Evolutionary conservation across 2,113 vertebrate genomes (phyloP).

Genomic region (Pterocles gutturalis): DNA sequence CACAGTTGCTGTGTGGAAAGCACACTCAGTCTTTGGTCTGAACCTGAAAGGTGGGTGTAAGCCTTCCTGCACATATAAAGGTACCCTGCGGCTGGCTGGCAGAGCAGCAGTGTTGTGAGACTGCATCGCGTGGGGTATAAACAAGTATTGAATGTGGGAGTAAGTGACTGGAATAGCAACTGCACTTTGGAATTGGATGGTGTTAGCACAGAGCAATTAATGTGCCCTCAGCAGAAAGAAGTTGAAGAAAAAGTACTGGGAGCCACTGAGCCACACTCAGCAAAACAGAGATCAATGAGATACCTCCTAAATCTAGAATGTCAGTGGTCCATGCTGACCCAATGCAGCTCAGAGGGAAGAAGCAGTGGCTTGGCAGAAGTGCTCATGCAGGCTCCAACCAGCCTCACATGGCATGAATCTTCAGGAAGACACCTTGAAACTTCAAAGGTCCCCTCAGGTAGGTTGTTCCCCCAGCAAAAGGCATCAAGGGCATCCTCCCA

Average conservation of each 20-base stretch:
- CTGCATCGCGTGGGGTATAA: background rate
- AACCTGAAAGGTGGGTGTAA: background rate
- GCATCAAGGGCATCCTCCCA: background rate
- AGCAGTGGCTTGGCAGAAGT: background rate
- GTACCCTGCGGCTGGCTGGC: fast-evolving
- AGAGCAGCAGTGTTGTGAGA: background rate
- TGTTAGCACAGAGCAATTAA: fast-evolving
- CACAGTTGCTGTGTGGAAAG: background rate
- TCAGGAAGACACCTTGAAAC: background rate
- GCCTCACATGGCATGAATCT: background rate
- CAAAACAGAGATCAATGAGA: fast-evolving
- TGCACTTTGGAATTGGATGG: background rate
- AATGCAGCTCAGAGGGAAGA: background rate
- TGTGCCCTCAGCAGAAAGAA: background rate
- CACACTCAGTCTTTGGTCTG: background rate
- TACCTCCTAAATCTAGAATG: background rate
- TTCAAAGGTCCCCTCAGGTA: background rate
- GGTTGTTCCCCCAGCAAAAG: background rate
- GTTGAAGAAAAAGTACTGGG: background rate
- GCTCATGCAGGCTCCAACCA: fast-evolving
- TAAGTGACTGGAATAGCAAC: background rate
- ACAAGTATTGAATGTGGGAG: background rate
- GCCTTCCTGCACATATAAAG: background rate
- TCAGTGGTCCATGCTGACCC: fast-evolving
- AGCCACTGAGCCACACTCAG: background rate